Percentiles rank a stretch among this genome's conserved stretches.
Conservation (phyloP, 2,888 invertebrate species). For the Sthenelais limicola region DNA sequence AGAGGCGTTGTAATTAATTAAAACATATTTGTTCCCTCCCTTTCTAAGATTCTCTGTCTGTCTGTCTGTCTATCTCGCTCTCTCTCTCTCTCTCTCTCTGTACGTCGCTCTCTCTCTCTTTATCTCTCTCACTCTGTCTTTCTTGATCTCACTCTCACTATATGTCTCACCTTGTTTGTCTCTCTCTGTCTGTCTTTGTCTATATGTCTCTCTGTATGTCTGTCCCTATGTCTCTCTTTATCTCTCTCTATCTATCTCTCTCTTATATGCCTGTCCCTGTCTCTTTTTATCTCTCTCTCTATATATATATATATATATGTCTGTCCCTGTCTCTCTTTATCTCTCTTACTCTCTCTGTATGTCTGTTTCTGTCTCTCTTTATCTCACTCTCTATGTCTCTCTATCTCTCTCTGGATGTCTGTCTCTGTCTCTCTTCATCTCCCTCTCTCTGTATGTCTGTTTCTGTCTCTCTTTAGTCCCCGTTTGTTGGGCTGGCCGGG, state of each 20-base stretch:
- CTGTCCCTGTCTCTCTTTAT: neutral
- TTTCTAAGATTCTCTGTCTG: neutral
- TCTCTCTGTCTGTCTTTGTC: neutral
- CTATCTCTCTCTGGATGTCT: neutral
- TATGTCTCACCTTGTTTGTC: neutral
- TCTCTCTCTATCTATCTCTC: neutral
- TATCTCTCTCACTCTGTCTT: neutral
- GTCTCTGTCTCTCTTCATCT: neutral
- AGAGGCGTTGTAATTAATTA: no score
- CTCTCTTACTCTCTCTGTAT: neutral
- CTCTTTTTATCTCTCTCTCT: neutral
- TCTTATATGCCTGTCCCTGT: neutral
- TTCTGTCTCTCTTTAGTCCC: neutral
- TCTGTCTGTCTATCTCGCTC: neutral
- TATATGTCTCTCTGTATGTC: neutral
- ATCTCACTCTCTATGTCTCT: neutral
- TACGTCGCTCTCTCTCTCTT: slow-evolving; percentile 8
- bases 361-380: neutral
- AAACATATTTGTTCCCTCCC: no score
- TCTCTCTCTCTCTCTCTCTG: slow-evolving; percentile 8
- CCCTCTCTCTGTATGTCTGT: neutral
- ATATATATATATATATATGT: neutral
- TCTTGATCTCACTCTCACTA: neutral
- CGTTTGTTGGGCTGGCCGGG: no score
- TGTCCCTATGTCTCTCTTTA: slow-evolving; percentile 1